These are phyloP conservation scores for Pterophyllum scalare DNA, from an alignment of 2,113 vertebrate species.

Conservation along the genomic window DNA sequence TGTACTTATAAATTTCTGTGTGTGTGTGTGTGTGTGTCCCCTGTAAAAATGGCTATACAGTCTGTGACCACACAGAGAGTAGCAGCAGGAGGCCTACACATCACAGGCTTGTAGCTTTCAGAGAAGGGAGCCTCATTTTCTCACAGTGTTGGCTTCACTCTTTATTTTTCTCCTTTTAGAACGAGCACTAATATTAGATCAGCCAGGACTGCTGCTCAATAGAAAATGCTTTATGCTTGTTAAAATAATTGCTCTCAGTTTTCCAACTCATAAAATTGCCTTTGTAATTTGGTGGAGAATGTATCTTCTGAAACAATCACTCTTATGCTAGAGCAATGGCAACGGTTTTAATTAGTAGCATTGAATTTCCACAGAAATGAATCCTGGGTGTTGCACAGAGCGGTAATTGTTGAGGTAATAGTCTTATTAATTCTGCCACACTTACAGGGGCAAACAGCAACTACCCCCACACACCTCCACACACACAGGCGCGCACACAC, in stretches of 20 bases:
- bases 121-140: slow-evolving; percentile 63
- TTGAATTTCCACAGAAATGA: slow-evolving; percentile 80
- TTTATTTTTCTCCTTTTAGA: slow-evolving; percentile 69
- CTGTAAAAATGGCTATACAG: slow-evolving; percentile 77
- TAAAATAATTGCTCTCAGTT: slow-evolving; percentile 81
- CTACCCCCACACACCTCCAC: slow-evolving; percentile 53
- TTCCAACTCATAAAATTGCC: slow-evolving; percentile 79
- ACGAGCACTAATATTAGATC: slow-evolving; percentile 80
- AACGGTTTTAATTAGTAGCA: slow-evolving; percentile 81
- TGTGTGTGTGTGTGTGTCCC: background rate
- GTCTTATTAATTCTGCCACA: slow-evolving; percentile 94
- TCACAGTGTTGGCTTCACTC: slow-evolving; percentile 57
- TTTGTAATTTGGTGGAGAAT: slow-evolving; percentile 77
- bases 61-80: slow-evolving; percentile 81
- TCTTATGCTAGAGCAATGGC: slow-evolving; percentile 70
- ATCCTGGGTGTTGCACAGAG: slow-evolving; percentile 83
- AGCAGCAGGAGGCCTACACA: slow-evolving; percentile 72
- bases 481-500: background rate
- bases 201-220: slow-evolving; percentile 68
- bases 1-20: background rate
- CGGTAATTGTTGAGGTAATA: slow-evolving; percentile 94
- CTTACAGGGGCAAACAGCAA: slow-evolving; percentile 89
- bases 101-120: slow-evolving; percentile 71
- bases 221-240: slow-evolving; percentile 80
- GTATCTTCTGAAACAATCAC: slow-evolving; percentile 77